A percentile compares a stretch with the other conserved stretches of the same genome.
These are phyloP conservation scores for Orthonychiurus folsomi DNA, from an alignment of 2,888 invertebrate species.

Conservation along the genomic window DNA sequence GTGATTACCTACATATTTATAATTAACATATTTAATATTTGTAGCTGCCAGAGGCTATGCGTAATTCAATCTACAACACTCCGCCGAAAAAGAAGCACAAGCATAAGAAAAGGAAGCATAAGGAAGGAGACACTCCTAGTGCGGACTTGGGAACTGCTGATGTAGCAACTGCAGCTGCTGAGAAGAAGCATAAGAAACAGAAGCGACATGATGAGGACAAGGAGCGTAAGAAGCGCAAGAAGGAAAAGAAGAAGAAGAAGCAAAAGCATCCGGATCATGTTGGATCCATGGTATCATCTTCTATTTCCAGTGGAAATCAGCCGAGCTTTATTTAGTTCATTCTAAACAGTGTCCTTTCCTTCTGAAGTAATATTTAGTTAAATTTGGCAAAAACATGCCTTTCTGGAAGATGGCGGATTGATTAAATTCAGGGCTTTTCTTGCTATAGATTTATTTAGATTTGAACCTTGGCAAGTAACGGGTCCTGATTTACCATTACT, in stretches of 20 bases:
- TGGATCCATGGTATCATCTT: background rate
- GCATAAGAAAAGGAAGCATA: conserved; percentile 90
- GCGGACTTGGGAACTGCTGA: conserved; percentile 31
- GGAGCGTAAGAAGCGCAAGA: conserved; percentile 85
- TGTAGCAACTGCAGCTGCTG: conserved; percentile 63
- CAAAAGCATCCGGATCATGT: conserved; percentile 59
- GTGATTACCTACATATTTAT: background rate
- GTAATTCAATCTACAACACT: conserved; percentile 68
- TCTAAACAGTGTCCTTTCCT: too few species aligned
- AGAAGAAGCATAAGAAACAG: conserved; percentile 91
- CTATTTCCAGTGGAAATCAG: background rate
- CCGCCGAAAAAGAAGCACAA: conserved; percentile 90
- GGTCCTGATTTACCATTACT: too few species aligned
- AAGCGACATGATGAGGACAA: conserved; percentile 89
- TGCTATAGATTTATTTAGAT: too few species aligned
- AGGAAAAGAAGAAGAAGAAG: conserved; percentile 90
- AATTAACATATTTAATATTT: conserved; percentile 40
- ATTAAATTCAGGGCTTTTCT: too few species aligned
- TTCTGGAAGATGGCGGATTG: too few species aligned
- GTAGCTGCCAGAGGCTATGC: conserved; percentile 43
- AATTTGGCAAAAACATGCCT: too few species aligned
- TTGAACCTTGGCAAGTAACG: too few species aligned
- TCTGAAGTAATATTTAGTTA: too few species aligned
- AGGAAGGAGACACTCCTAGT: conserved; percentile 61
- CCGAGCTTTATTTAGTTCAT: background rate